Base-by-base conservation (phyloP, 2,888 invertebrate species). In the Tipula lateralis region DNA sequence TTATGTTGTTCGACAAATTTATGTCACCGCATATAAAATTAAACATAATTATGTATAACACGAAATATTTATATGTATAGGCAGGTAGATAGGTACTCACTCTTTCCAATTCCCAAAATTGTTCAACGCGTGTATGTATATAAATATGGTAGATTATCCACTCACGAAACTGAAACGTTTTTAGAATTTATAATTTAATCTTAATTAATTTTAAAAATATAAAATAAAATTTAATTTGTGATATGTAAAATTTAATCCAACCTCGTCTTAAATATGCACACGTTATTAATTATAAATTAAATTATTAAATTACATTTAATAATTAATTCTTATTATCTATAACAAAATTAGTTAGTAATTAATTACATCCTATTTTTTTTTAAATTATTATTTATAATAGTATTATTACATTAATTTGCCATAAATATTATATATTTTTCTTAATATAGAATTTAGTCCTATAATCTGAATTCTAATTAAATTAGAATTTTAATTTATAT, bases 201-300 rank as follows among this genome's bases (percentile, higher is more conserved):
- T 44, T 44, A 44, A 44, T 13, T 66, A 50, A 50, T 16, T 16
- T 16, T 16, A 44, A 44, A 50, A 50, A 50, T 16, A 50, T 16
- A 1, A 16, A n/a, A 6, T 50, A 16, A 50, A 66, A 24, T 66
- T 66, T 66, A 66, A 24, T 66, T 66, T 66, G 66, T 66, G 66
- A 66, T 66, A 66, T 66, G 66, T 66, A 66, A 66, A n/a, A 66
- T 66, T 66, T 66, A 66, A 66, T 66, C 66, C 66, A 66, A 66
- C 66, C 66, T 66, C 24, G 24, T 66, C 13, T 19, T 50, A 50
- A 50, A 50, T 50, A 66, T 66, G 66, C 66, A 12, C 66, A 0
- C 66, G 9, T 66, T 66, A 16, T 16, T 44, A 44, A 44, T 44
- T 44, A 44, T 13, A 39, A 39, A 39, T 66, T 66, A 66, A 50